phyloP scores from a whole-genome alignment of 2,113 vertebrate genomes.

The Ageneiosus marmoratus region DNA sequence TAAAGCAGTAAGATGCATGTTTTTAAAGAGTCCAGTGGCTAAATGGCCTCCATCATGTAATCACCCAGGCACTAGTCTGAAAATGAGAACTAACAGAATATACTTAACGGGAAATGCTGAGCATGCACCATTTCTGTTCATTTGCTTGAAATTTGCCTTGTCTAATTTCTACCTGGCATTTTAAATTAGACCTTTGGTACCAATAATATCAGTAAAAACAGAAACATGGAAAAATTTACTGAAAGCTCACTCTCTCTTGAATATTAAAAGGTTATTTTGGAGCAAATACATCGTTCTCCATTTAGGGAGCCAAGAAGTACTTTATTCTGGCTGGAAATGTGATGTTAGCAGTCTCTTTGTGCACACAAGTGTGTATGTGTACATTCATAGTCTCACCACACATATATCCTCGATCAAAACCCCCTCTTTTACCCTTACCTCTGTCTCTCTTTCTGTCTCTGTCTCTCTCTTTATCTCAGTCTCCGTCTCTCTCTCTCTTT shows the following conservation, averaged over 20 bases:
- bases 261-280: slow-evolving; percentile 54
- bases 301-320: slow-evolving; percentile 65
- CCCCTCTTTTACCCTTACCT: neutral
- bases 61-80: neutral
- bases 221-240: slow-evolving; percentile 1
- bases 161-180: neutral
- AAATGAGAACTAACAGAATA: neutral
- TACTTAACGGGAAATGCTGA: neutral
- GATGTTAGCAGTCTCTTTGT: slow-evolving; percentile 17
- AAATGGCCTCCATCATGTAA: neutral
- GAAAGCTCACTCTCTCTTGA: neutral
- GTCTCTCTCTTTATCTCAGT: too few species aligned
- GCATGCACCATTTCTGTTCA: neutral
- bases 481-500: too few species aligned
- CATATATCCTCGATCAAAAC: slow-evolving; percentile 17
- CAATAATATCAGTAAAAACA: neutral
- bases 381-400: slow-evolving; percentile 32
- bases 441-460: too few species aligned
- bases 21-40: neutral
- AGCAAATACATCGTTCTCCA: slow-evolving; percentile 52
- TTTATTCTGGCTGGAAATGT: slow-evolving; percentile 67
- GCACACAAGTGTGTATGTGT: slow-evolving; percentile 42
- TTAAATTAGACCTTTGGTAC: neutral
- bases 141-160: neutral
- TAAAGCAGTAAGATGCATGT: neutral